Conservation (phyloP, 2,797 vertebrate genomes). For the Anguilla megastoma region DNA sequence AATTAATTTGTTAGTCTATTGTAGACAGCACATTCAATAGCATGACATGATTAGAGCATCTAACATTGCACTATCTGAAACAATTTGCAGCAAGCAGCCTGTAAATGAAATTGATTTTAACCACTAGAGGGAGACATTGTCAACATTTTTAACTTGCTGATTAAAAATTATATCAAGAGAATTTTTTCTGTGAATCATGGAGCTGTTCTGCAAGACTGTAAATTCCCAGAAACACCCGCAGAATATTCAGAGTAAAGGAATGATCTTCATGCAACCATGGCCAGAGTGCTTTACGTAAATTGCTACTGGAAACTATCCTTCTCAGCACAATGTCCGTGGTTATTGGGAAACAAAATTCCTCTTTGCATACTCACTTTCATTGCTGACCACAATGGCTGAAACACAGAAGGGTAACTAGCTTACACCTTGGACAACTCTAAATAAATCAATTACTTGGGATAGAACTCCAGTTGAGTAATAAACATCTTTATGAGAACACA, state of each 20-base stretch:
- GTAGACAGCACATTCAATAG: neutral
- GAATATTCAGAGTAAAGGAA: neutral
- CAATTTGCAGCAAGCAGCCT: neutral
- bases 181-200: neutral
- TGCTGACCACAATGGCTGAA: neutral
- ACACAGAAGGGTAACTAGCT: neutral
- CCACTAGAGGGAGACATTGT: conserved; percentile 29
- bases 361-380: neutral
- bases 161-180: neutral
- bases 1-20: neutral
- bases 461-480: neutral
- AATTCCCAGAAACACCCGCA: neutral
- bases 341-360: neutral
- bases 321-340: neutral
- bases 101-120: neutral
- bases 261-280: neutral
- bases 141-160: neutral
- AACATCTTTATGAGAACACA: neutral
- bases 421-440: neutral
- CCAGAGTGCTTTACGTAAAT: neutral
- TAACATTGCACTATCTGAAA: neutral
- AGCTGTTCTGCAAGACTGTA: neutral
- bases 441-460: neutral
- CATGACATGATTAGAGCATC: neutral
- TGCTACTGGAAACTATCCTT: neutral